A percentile compares a stretch with the other conserved stretches of the same genome.
These are phyloP conservation scores for Helicolenus hilgendorfi DNA, from an alignment of 2,797 vertebrate species.

Conservation along the genomic window DNA sequence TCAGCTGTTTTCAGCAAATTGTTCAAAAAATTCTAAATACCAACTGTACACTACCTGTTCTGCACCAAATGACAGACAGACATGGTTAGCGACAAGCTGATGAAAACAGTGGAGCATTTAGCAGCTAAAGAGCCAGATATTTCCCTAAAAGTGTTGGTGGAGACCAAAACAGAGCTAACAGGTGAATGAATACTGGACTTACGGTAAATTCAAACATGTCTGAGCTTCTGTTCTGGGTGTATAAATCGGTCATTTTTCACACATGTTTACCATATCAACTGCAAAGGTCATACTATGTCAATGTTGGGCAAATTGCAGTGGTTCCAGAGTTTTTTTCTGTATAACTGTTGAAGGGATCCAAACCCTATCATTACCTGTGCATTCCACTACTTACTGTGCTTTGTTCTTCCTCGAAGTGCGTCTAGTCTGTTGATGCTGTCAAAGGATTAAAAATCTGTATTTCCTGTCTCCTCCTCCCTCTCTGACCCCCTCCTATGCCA, in stretches of 20 bases:
- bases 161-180: not conserved
- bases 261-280: not conserved
- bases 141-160: too few species aligned
- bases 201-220: too few species aligned
- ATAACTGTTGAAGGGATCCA: not conserved
- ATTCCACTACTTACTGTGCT: not conserved
- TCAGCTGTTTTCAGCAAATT: too few species aligned
- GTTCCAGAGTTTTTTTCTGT: not conserved
- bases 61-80: too few species aligned
- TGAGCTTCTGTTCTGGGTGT: too few species aligned
- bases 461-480: not conserved
- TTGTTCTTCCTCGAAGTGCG: not conserved
- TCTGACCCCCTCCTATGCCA: not conserved
- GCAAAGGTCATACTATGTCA: not conserved
- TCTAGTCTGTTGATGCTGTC: not conserved
- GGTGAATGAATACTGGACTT: not conserved
- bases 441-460: not conserved
- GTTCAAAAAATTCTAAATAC: too few species aligned
- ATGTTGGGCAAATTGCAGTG: not conserved
- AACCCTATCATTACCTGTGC: not conserved
- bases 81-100: too few species aligned
- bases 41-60: too few species aligned
- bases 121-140: too few species aligned
- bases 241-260: not conserved
- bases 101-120: too few species aligned